Evolutionary conservation across 2,113 vertebrate genomes (phyloP), one percentile per base, ranked within the genome.

Genomic region (Abramis brama): DNA sequence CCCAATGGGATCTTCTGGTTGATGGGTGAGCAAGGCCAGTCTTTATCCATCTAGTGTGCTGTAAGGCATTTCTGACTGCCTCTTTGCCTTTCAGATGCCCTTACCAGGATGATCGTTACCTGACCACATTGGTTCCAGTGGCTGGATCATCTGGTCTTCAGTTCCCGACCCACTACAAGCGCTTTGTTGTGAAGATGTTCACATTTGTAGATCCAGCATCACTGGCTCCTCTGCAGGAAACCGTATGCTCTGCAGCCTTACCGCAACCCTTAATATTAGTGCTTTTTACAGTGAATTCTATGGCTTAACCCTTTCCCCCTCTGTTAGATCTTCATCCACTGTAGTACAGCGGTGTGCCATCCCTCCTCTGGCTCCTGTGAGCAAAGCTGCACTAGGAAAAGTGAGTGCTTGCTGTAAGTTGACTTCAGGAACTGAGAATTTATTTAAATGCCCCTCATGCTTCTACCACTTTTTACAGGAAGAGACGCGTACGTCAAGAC

Each of bases 1-100:
- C 93, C 1, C 94, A 95, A 82, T 96, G 96, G 95, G 92, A 92
- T 57, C 86, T 96, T 74, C 90, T 95, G 75, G 86, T 91, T 1
- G 86, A 94, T 0, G 91, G 95, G 94, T 94, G 83, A 93, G 92
- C 27, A 0, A 19, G 12, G 15, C 33, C 3, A 21, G 30, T 25
- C 62, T 47, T 52, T 15, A 11, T 43, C 23, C 10, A n/a, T 12
- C 4, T 33, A 27, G 27, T 30, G 2, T 7, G 25, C 5, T 36
- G 7, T 13, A 50, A 45, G n/a, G 12, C 0, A 4, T 6, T 23
- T 50, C 55, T 79, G 55, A 79, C 21, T 11, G 6, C 6, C 8
- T 62, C 8, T 78, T 23, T 27, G 68, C 45, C 84, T 45, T 1
- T 77, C 12, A 95, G 93, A 21, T 95, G 94, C 33, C 93, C 93